Conservation (phyloP, 1,140 invertebrate genomes). For the Eueides isabella region DNA sequence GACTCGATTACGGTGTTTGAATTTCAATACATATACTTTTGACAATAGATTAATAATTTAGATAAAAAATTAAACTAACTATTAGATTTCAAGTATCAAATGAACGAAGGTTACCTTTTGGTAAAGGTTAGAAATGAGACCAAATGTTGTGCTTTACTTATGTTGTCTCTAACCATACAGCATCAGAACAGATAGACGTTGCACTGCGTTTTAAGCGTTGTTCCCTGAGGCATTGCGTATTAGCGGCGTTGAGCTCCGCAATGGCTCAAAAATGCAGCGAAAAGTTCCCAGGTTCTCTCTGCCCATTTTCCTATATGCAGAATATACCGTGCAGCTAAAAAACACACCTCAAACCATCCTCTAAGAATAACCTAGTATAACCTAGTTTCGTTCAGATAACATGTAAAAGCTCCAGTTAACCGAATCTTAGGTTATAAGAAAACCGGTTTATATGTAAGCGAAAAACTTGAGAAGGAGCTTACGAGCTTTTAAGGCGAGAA, state of each 20-base stretch:
- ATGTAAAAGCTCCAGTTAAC: background rate
- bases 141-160: no score
- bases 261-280: no score
- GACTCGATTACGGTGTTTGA: background rate
- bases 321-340: no score
- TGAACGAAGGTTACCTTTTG: background rate
- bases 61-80: background rate
- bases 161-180: no score
- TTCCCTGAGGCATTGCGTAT: no score
- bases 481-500: conserved; percentile 7
- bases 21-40: background rate
- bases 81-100: background rate
- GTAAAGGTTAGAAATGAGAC: background rate
- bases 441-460: background rate
- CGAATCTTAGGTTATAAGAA: background rate
- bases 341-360: background rate
- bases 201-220: no score
- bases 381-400: background rate
- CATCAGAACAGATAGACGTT: no score
- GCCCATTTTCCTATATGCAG: no score
- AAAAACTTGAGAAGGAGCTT: background rate
- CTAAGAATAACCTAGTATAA: background rate
- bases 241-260: no score
- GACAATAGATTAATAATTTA: background rate
- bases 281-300: no score